These are phyloP conservation scores for Eubucco bourcierii DNA, from an alignment of 2,113 vertebrate species.

Conservation along the genomic window DNA sequence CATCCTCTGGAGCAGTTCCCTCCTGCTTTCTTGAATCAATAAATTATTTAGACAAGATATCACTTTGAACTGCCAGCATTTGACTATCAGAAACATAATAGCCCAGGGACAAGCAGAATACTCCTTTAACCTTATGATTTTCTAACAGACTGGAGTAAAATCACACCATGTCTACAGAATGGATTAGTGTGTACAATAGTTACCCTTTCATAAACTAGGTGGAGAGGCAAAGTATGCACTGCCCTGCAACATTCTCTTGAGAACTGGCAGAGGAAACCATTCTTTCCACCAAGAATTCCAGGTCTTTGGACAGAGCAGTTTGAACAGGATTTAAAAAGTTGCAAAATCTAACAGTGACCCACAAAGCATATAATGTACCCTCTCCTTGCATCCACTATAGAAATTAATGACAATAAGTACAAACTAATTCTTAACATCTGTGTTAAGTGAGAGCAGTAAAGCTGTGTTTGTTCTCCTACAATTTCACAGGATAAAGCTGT, in stretches of 20 bases:
- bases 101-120: neutral
- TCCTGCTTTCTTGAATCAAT: conserved; percentile 18
- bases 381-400: neutral
- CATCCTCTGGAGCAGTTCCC: neutral
- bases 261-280: neutral
- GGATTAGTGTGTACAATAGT: neutral
- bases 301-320: conserved; percentile 10
- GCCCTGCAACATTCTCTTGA: neutral
- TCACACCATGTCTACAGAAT: neutral
- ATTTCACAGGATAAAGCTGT: neutral
- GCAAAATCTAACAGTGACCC: conserved; percentile 33
- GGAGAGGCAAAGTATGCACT: neutral
- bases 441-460: neutral
- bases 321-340: neutral
- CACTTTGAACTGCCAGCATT: neutral
- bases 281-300: neutral
- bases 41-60: conserved; percentile 8
- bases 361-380: neutral
- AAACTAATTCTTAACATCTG: conserved; percentile 36
- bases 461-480: neutral
- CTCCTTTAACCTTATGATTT: neutral
- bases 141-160: neutral
- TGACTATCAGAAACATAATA: neutral
- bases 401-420: conserved; percentile 32
- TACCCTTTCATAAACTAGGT: neutral